These are phyloP conservation scores for Eupsittula cactorum DNA, from an alignment of 2,113 vertebrate genomes.

Conservation along the genomic window DNA sequence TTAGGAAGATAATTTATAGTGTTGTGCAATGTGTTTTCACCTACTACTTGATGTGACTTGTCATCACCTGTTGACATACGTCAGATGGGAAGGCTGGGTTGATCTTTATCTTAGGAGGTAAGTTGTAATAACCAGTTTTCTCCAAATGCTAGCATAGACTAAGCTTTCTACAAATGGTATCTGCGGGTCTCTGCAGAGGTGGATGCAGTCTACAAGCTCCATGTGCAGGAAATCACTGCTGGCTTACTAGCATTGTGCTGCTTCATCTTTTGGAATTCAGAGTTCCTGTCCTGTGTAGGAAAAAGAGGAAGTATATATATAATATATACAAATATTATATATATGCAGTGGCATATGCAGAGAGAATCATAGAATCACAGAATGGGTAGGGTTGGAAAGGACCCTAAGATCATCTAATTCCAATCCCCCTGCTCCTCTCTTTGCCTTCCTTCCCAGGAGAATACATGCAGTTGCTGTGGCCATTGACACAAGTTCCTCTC, in stretches of 20 bases:
- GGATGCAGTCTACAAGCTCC: not conserved
- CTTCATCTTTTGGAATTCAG: not conserved
- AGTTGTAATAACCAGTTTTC: not conserved
- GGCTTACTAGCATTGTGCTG: not conserved
- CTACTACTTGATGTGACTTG: not conserved
- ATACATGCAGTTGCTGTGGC: not conserved
- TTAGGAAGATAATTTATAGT: not conserved
- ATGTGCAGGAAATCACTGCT: not conserved
- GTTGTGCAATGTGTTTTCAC: conserved; percentile 48
- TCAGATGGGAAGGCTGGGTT: not conserved
- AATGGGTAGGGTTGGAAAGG: not conserved
- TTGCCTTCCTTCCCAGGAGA: not conserved
- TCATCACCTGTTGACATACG: not conserved
- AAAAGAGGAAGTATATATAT: not conserved
- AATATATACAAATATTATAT: not conserved
- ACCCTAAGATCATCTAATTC: not conserved
- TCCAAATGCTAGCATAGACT: not conserved
- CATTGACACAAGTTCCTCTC: not conserved
- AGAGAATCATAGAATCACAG: not conserved
- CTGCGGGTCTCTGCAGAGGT: not conserved
- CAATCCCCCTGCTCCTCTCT: not conserved
- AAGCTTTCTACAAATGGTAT: not conserved
- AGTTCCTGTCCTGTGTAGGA: not conserved
- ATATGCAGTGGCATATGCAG: not conserved
- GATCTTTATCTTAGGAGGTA: not conserved